A percentile compares a stretch with the other conserved stretches of the same genome.
phyloP scores from a whole-genome alignment of 2,113 vertebrate species.

The Calypte anna region DNA sequence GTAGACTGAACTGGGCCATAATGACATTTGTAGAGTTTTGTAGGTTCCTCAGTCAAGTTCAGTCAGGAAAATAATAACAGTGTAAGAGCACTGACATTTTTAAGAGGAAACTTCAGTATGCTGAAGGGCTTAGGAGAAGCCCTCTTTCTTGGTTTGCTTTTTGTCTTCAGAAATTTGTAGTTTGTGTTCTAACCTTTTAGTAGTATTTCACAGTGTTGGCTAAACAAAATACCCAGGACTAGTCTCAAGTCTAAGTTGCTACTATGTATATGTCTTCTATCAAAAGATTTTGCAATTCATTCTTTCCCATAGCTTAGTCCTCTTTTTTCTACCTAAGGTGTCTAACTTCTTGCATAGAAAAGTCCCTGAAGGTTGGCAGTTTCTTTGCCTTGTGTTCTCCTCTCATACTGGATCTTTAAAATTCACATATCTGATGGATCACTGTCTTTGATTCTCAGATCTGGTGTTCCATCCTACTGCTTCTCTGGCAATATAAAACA shows the following conservation, averaged over 20 bases:
- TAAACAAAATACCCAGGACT: neutral
- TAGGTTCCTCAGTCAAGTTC: neutral
- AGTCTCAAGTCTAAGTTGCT: neutral
- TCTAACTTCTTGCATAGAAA: neutral
- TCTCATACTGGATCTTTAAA: neutral
- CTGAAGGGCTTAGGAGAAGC: neutral
- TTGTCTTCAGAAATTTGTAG: neutral
- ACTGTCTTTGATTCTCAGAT: neutral
- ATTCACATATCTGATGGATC: neutral
- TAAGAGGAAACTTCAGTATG: neutral
- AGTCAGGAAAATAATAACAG: neutral
- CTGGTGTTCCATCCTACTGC: neutral
- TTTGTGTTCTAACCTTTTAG: neutral
- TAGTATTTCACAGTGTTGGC: neutral
- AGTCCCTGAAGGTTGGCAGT: neutral
- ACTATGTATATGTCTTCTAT: neutral
- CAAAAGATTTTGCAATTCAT: neutral
- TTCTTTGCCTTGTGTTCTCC: neutral
- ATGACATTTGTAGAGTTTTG: neutral
- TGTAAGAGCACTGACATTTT: neutral
- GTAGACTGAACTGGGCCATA: neutral
- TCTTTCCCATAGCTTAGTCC: neutral
- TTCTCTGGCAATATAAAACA: constrained; percentile 23
- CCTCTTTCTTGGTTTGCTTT: neutral
- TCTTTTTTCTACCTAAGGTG: neutral